These are phyloP conservation scores for Digitonthophagus gazella DNA, from an alignment of 2,888 invertebrate genomes.

Conservation along the genomic window DNA sequence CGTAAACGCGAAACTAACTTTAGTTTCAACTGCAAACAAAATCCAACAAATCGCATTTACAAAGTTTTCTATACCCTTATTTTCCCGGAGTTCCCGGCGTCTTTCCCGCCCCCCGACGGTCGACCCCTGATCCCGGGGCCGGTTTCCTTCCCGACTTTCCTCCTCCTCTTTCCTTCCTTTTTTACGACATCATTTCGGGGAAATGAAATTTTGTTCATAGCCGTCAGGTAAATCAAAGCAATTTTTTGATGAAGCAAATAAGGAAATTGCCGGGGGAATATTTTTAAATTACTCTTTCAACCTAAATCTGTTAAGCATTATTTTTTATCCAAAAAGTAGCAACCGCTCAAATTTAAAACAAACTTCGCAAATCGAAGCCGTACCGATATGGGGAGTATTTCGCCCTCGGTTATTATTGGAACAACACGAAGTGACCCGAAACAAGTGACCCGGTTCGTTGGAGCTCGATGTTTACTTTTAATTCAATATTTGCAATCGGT, in stretches of 20 bases:
- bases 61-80: slow-evolving; percentile 45
- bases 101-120: slow-evolving; percentile 19
- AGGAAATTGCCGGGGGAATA: not conserved
- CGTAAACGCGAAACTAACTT: slow-evolving; percentile 37
- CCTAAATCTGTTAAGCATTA: too few relatives aligned
- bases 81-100: slow-evolving; percentile 33
- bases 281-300: too few relatives aligned
- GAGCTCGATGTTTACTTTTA: not conserved
- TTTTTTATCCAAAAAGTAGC: too few relatives aligned
- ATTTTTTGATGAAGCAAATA: slow-evolving; percentile 29
- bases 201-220: slow-evolving; percentile 51
- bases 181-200: slow-evolving; percentile 49
- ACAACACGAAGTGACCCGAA: not conserved
- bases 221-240: slow-evolving; percentile 49
- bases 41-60: slow-evolving; percentile 48
- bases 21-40: slow-evolving; percentile 44
- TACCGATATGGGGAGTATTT: not conserved
- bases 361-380: not conserved
- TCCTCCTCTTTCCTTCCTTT: slow-evolving; percentile 35
- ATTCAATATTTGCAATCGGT: not conserved
- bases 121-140: slow-evolving; percentile 23
- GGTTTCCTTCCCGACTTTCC: slow-evolving; percentile 25
- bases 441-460: not conserved
- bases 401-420: not conserved
- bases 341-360: not conserved